A percentile compares a stretch with the other conserved stretches of the same genome.
These are phyloP conservation scores for Cabera pusaria DNA, from an alignment of 2,888 invertebrate genomes.

Conservation along the genomic window DNA sequence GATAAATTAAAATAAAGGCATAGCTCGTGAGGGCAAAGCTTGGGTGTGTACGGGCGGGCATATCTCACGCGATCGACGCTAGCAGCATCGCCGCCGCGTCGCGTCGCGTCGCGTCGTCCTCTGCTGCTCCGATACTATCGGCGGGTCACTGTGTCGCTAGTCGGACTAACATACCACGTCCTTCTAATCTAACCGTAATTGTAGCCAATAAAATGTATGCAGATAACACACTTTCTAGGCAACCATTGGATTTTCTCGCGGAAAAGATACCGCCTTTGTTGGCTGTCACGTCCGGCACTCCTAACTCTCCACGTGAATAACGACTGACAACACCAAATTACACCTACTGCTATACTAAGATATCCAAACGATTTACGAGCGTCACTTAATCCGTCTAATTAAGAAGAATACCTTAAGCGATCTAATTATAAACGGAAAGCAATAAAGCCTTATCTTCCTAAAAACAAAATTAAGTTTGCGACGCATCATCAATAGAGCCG, in stretches of 20 bases:
- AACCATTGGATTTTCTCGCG: conserved; percentile 32
- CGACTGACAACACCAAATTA: conserved; percentile 8
- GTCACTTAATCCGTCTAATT: conserved; percentile 19
- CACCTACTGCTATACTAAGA: conserved; percentile 3
- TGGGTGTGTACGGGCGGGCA: conserved; percentile 56
- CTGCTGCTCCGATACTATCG: conserved; percentile 58
- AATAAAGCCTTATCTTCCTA: conserved; percentile 26
- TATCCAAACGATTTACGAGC: conserved; percentile 13
- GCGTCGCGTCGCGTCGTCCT: conserved; percentile 38
- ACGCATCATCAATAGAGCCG: conserved; percentile 47
- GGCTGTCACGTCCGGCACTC: conserved; percentile 11
- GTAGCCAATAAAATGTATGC: conserved; percentile 43
- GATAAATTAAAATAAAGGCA: conserved; percentile 52
- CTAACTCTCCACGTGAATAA: conserved; percentile 10
- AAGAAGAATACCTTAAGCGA: conserved; percentile 21
- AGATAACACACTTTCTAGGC: conserved; percentile 43
- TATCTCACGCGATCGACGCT: conserved; percentile 69
- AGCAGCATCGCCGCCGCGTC: conserved; percentile 25
- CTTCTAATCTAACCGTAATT: conserved; percentile 46
- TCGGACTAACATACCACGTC: conserved; percentile 48
- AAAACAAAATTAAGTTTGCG: conserved; percentile 47
- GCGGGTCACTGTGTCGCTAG: conserved; percentile 60
- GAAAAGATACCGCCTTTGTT: conserved; percentile 17
- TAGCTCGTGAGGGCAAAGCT: conserved; percentile 48
- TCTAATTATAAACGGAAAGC: conserved; percentile 14